Conservation (phyloP, 2,888 invertebrate genomes). For the Omphaloscelis lunosa region DNA sequence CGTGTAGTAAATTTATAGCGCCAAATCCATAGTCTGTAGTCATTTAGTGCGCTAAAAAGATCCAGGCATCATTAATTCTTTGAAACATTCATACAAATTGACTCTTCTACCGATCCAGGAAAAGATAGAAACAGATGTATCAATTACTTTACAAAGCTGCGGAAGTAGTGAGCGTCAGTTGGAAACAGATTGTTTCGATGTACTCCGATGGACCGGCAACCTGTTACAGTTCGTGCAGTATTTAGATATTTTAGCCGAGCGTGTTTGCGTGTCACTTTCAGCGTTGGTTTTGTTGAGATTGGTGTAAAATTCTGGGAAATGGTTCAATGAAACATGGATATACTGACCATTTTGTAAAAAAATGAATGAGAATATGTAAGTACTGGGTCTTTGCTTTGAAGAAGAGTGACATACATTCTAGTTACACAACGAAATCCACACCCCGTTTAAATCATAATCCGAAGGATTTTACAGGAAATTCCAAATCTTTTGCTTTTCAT, state of each 20-base stretch:
- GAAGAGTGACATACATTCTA: neutral
- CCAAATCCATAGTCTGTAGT: neutral
- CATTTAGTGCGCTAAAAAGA: neutral
- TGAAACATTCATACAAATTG: constrained; percentile 9
- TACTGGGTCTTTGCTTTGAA: neutral
- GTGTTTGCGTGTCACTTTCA: constrained; percentile 23
- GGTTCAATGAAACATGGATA: neutral
- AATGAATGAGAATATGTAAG: neutral
- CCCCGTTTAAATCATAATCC: too few species aligned
- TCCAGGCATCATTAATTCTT: neutral
- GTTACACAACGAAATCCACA: neutral
- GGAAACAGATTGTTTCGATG: constrained; percentile 50
- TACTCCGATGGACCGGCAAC: constrained; percentile 50
- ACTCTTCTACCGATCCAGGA: constrained; percentile 15
- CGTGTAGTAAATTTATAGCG: too few species aligned
- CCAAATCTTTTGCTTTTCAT: too few species aligned
- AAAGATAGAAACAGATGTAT: constrained; percentile 28
- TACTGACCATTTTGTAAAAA: neutral
- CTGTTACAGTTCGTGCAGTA: constrained; percentile 53
- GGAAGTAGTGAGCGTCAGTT: constrained; percentile 21
- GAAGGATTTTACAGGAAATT: too few species aligned
- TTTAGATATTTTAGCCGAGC: constrained; percentile 42
- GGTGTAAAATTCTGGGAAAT: neutral
- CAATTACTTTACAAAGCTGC: constrained; percentile 42
- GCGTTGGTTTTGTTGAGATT: constrained; percentile 9